Percentiles rank a stretch among this genome's conserved stretches.
Evolutionary conservation across 2,113 vertebrate genomes (phyloP).

Genomic region (Lasiurus cinereus): DNA sequence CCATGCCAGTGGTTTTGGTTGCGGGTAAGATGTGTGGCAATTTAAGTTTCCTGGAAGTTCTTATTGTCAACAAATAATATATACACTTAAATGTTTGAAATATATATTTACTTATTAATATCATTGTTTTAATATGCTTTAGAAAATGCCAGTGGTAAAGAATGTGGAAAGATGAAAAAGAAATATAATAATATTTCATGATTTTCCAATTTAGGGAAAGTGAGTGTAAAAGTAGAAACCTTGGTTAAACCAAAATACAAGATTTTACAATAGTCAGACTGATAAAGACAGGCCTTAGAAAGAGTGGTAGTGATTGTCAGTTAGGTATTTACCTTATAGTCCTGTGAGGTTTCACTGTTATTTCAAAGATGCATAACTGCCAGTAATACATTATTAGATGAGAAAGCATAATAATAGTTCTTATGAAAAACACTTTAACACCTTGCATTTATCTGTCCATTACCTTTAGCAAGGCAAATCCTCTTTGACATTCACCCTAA

Average conservation of each 20-base stretch:
- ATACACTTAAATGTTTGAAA: not conserved
- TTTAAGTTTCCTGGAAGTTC: not conserved
- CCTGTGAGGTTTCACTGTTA: not conserved
- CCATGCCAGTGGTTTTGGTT: not conserved
- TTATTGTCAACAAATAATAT: not conserved
- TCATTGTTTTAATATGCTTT: constrained; percentile 2
- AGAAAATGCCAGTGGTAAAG: not conserved
- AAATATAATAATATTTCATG: not conserved
- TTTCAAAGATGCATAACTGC: not conserved
- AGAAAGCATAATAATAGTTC: not conserved
- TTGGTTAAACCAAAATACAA: not conserved
- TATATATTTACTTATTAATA: not conserved
- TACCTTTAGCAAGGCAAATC: constrained; percentile 5
- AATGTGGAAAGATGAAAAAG: not conserved
- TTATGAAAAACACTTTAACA: not conserved
- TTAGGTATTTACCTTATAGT: not conserved
- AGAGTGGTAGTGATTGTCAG: not conserved
- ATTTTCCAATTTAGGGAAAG: not conserved
- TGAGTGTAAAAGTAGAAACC: not conserved
- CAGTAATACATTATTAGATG: not conserved
- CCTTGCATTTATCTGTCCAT: not conserved
- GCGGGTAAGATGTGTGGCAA: not conserved
- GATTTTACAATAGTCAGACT: not conserved
- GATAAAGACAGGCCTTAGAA: not conserved
- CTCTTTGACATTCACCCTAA: not conserved